These are phyloP conservation scores for Crenichthys baileyi DNA, from an alignment of 2,797 vertebrate genomes.

Conservation along the genomic window DNA sequence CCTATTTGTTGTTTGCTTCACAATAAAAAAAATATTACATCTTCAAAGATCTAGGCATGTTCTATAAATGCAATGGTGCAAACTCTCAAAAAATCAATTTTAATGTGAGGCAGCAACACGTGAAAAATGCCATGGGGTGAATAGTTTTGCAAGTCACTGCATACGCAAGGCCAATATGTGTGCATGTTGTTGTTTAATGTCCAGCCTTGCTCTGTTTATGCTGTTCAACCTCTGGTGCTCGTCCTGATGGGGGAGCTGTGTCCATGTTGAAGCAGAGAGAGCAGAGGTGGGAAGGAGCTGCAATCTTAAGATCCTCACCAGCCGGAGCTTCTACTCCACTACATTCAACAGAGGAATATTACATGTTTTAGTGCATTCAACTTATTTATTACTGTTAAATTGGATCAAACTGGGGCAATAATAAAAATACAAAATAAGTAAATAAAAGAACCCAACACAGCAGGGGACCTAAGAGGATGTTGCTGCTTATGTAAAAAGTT, in stretches of 20 bases:
- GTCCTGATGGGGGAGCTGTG: slow-evolving; percentile 67
- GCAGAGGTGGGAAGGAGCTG: slow-evolving; percentile 6
- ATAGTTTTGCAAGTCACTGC: not conserved
- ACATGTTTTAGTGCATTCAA: not conserved
- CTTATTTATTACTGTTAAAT: not conserved
- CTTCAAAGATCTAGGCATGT: no score
- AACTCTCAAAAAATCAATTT: no score
- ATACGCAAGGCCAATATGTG: not conserved
- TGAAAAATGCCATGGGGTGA: no score
- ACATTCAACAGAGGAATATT: not conserved
- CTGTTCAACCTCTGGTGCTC: slow-evolving; percentile 26
- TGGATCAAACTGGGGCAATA: not conserved
- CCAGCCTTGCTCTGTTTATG: slow-evolving; percentile 9
- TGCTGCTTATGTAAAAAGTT: slow-evolving; percentile 1
- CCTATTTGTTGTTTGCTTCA: no score
- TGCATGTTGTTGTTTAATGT: slow-evolving; percentile 14
- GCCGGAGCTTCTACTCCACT: not conserved
- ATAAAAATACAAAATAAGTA: not conserved
- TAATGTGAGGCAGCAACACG: no score
- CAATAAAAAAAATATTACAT: no score
- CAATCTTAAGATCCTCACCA: slow-evolving; percentile 1
- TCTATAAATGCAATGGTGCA: no score
- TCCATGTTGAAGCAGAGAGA: slow-evolving; percentile 38
- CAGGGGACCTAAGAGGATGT: not conserved
- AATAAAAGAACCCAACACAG: not conserved